Base-by-base conservation (phyloP, 2,797 vertebrate species). In the Acipenser ruthenus region DNA sequence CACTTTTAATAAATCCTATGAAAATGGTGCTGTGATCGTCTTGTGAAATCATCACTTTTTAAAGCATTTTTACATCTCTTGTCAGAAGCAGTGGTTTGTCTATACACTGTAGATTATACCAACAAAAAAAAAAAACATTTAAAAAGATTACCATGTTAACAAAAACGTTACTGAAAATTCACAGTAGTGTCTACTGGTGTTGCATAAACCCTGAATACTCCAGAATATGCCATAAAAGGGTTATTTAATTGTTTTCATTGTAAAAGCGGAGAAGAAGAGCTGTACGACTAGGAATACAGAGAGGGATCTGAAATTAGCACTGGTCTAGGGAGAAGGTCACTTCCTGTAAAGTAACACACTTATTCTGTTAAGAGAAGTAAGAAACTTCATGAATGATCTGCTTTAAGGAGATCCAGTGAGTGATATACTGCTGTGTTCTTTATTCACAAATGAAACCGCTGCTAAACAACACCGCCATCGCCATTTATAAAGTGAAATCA, bases 141-240 rank as follows among this genome's bases (percentile, higher is more conserved):
- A 77, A 73, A 79, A 77, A 55, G 66, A 74, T 68, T 67, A 72
- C 4, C n/a, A 70, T 71, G 70, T 75, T 37, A 67, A 77, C 69
- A 78, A 78, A 82, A 55, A 55, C 66, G 72, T 78, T 72, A 68
- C 68, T 74, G 71, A 76, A 77, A 75, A 71, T 77, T 81, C 78
- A 77, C 79, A 80, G 77, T 75, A 83, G 79, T 75, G 77, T 80
- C 80, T 74, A 80, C 72, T 73, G 76, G 71, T 76, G 82, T 79
- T 75, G 80, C 74, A 75, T 82, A 83, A 82, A 83, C 73, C 80
- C 80, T 77, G 77, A 77, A 74, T 77, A 69, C 71, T 74, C 71
- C 59, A 66, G 58, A 18, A 52, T 50, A 55, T 69, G 63, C 60
- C 62, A 8, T 52, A 50, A 65, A 60, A 60, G 63, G 49, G 67